Base-by-base conservation (phyloP, 2,888 invertebrate genomes). In the Rhogogaster chlorosoma region DNA sequence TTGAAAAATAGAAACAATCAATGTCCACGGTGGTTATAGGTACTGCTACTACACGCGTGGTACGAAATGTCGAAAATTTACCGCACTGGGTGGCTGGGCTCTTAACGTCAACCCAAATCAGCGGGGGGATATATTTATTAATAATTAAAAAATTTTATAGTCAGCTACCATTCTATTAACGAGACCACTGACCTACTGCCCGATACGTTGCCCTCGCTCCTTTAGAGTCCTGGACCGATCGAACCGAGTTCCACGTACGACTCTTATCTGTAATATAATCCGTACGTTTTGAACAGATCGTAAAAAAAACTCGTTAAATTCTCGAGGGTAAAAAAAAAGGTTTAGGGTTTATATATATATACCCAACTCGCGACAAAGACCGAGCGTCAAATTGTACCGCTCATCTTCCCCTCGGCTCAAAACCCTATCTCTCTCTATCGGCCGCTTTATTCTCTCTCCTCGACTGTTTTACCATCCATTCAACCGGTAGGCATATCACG, bases 151-250 rank as follows among this genome's bases (percentile, higher is more conserved):
- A 32, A 5, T 83, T 83, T 83, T 49, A 83, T 67, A 70, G 70
- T 42, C 83, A 45, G 83, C 83, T 83, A 83, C 83, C 83, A 83
- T 67, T 83, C 70, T 83, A 83, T 83, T 83, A 83, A 83, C 83
- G 67, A 67, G 83, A 83, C 64, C 67, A 83, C 67, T 83, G 83
- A 83, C 83, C 83, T 36, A 83, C 83, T 83, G 67, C 64, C 80
- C 57, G 61, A 80, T 77, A 61, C 80, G 61, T 61, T 61, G 38
- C 61, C 80, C 80, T 22, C 73, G 22, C 10, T 22, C 61, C 18
- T 78, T 18, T 15, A 42, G 15, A 12, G 6, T n/a, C 29, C 42
- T 49, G 83, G 45, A 42, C 32, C 42, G 67, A 70, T 83, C 83
- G 83, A 70, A 45, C 45, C 42, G 1, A 67, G 67, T 42, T 64